phyloP scores from a whole-genome alignment of 64 coral and sea anemone species.

The Pocillopora verrucosa region DNA sequence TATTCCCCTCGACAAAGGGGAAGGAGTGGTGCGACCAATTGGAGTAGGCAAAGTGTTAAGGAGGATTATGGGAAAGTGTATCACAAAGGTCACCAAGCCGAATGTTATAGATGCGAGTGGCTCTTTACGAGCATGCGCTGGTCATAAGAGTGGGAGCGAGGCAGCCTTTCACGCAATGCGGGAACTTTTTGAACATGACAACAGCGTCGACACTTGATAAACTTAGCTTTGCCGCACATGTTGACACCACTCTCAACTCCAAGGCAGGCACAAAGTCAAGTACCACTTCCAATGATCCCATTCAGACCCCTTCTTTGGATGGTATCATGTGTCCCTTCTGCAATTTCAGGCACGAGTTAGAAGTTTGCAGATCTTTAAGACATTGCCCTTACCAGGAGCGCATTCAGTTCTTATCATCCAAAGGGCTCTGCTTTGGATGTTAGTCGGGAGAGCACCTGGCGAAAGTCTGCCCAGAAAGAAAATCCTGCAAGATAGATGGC shows the following conservation, averaged over 20 bases:
- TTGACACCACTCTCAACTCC: too few species aligned
- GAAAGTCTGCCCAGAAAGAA: neutral
- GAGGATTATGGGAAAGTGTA: neutral
- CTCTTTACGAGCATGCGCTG: neutral
- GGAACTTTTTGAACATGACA: neutral
- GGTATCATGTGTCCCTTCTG: neutral
- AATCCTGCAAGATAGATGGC: neutral
- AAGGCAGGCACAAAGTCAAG: too few species aligned
- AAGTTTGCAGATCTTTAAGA: neutral
- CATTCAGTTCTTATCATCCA: neutral
- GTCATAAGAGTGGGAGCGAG: neutral
- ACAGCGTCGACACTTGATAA: too few species aligned
- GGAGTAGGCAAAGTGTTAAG: neutral
- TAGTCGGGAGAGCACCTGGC: neutral
- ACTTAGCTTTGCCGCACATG: too few species aligned
- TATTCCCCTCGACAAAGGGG: neutral
- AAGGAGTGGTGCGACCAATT: neutral
- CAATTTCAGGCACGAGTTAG: neutral
- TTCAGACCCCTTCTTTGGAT: too few species aligned
- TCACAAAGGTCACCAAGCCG: neutral
- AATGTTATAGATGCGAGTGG: neutral
- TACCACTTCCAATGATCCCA: too few species aligned
- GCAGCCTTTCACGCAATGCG: neutral
- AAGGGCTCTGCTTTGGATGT: slow-evolving; percentile 7
- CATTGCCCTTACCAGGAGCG: neutral